Evolutionary conservation across 92 coral and sea anemone genomes (phyloP).

Genomic region (Blastomussa wellsi): DNA sequence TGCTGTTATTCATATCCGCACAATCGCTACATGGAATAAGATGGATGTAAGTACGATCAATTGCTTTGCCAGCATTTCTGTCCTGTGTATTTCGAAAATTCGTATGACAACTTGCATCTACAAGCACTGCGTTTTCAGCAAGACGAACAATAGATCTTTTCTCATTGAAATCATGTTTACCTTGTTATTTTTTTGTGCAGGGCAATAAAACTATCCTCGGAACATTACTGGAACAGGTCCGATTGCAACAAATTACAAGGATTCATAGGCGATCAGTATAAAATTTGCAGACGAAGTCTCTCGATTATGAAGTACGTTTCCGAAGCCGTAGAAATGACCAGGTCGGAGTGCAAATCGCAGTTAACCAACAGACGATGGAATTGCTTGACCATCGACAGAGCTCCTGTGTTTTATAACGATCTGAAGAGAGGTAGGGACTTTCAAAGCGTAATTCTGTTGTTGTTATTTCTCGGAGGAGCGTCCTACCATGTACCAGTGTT

Average conservation of each 20-base stretch:
- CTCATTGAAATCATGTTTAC: background rate
- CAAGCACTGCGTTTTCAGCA: background rate
- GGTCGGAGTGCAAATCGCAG: conserved; percentile 66
- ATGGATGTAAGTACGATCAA: conserved; percentile 72
- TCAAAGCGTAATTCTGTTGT: background rate
- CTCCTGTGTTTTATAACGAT: conserved; percentile 72
- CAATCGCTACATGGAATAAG: conserved; percentile 61
- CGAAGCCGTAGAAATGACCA: conserved; percentile 81
- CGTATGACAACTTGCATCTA: conserved; percentile 1
- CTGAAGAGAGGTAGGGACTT: conserved; percentile 71
- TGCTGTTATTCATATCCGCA: conserved; percentile 28
- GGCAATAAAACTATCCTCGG: conserved; percentile 41
- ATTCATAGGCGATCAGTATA: conserved; percentile 73
- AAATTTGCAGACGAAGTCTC: conserved; percentile 62
- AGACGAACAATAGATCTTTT: too few relatives aligned
- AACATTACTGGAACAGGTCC: conserved; percentile 59
- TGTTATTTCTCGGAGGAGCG: background rate
- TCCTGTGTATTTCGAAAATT: conserved; percentile 6
- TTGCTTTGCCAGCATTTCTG: background rate
- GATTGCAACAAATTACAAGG: conserved; percentile 66
- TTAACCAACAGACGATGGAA: conserved; percentile 79
- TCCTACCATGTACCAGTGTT: background rate
- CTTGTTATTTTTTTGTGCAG: conserved; percentile 18
- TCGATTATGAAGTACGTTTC: conserved; percentile 82
- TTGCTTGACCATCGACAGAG: conserved; percentile 66